Evolutionary conservation across 2,797 vertebrate species (phyloP), one percentile per base, ranked within the genome.

Genomic region (Siniperca undulata): DNA sequence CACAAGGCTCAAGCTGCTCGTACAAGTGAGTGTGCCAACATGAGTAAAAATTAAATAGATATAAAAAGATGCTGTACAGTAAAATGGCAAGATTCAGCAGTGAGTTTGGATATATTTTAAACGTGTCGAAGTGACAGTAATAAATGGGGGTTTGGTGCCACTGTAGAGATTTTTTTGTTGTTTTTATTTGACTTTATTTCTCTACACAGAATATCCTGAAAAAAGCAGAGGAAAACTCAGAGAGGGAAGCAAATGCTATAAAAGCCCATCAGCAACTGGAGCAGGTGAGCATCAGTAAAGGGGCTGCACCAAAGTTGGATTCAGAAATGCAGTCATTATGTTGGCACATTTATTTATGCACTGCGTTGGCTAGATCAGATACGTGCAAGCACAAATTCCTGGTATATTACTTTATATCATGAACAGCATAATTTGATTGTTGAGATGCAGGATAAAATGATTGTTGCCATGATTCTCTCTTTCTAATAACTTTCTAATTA

Each of bases 251-350:
- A 59, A 97, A 95, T 0, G 97, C 98, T 7, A 94, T 98, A 82
- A 97, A 97, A 0, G 98, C 98, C 53, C 97, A 99, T 90, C 95
- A 96, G 70, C 96, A 97, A 69, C 94, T 99, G 89, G 98, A 99
- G 87, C 95, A 96, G 94, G 98, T 99, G 94, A 95, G 83, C 3
- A 70, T 62, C 44, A 64, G 44, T 81, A 27, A 72, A 22, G 50
- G 58, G 56, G 30, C 12, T 40, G 7, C 24, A 50, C 46, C 36
- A n/a, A 66, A 17, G 53, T 48, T 68, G 56, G 56, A 58, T 27
- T 74, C 36, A 50, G 24, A 46, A 38, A 56, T 46, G 7, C 20
- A 70, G 10, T 24, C 30, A 30, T 30, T 30, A 30, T 30, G 30
- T 30, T 48, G 42, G 4, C 42, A 42, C 13, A 60, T 24, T 19